Base-by-base conservation (phyloP, 2,113 vertebrate species). In the Bostrychus sinensis region DNA sequence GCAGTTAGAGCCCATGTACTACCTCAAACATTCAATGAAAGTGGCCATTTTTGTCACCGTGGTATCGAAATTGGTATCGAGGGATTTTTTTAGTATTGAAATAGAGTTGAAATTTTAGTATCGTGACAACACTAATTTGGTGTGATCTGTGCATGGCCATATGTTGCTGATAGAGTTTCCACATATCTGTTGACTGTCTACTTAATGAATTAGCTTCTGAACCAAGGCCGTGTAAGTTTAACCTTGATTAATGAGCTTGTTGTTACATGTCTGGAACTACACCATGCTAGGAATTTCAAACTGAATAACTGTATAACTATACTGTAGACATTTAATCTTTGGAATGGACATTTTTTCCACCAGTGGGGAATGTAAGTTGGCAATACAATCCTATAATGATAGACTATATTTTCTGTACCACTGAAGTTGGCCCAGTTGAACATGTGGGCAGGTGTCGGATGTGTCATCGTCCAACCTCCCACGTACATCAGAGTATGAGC, bases 201-300 rank as follows among this genome's bases (percentile, higher is more conserved):
- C 56, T 38, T 32, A 45, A 59, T 74, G 16, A 64, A 60, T 55
- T 19, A 59, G 17, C n/a, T 7, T 50, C 17, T 66, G 37, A 56
- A 51, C 25, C 12, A 13, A 20, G n/a, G 16, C 3, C 36, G 50
- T 57, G 63, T 17, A 56, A 4, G 22, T 56, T 28, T 62, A 48
- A 69, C 62, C 42, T 19, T 56, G 62, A 63, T 72, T 30, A 38
- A 60, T 34, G 17, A 56, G 70, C 28, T 39, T 51, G 23, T 46
- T 55, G 59, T 48, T 60, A 11, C 55, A 32, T 32, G 10, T 42
- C 64, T 70, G 56, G 56, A 66, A n/a, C 43, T 2, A 25, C 53
- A 56, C 63, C 63, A 61, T 17, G 42, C 59, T 32, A 54, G 36
- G 30, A 43, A 54, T 45, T 11, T 20, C 20, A 19, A 46, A 25